These are phyloP conservation scores for Zaprionus camerounensis DNA, from an alignment of 1,140 invertebrate species.

Conservation along the genomic window DNA sequence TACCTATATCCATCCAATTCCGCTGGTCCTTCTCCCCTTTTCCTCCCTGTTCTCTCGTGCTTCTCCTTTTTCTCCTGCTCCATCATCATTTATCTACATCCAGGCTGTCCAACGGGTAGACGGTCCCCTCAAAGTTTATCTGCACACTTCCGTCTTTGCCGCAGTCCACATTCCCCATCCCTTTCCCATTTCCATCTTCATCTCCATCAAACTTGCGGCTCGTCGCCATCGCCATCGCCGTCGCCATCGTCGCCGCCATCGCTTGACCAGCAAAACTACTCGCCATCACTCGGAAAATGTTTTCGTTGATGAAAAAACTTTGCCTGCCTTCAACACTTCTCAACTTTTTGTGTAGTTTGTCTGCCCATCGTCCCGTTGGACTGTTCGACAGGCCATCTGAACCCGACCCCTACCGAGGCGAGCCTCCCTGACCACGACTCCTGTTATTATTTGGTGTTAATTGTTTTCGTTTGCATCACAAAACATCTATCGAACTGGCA, in stretches of 20 bases:
- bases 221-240: conserved; percentile 34
- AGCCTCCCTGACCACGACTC: conserved; percentile 51
- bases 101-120: conserved; percentile 2
- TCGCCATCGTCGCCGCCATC: conserved; percentile 28
- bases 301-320: conserved; percentile 83
- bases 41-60: background rate
- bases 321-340: conserved; percentile 79
- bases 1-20: conserved; percentile 54
- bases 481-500: conserved; percentile 71
- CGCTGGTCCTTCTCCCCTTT: conserved; percentile 1
- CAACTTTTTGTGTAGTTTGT: conserved; percentile 77
- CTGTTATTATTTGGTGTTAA: conserved; percentile 79
- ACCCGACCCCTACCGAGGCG: background rate
- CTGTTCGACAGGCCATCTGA: background rate
- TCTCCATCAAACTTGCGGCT: conserved; percentile 67
- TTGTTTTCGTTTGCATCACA: conserved; percentile 80
- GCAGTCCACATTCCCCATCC: conserved; percentile 16
- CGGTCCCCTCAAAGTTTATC: conserved; percentile 57
- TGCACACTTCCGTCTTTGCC: conserved; percentile 54
- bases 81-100: conserved; percentile 16
- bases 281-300: conserved; percentile 63
- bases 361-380: conserved; percentile 16
- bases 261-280: conserved; percentile 76
- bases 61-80: conserved; percentile 6
- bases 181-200: background rate